A percentile compares a stretch with the other conserved stretches of the same genome.
phyloP scores from a whole-genome alignment of 1,140 invertebrate species.

The Drosophila azteca region DNA sequence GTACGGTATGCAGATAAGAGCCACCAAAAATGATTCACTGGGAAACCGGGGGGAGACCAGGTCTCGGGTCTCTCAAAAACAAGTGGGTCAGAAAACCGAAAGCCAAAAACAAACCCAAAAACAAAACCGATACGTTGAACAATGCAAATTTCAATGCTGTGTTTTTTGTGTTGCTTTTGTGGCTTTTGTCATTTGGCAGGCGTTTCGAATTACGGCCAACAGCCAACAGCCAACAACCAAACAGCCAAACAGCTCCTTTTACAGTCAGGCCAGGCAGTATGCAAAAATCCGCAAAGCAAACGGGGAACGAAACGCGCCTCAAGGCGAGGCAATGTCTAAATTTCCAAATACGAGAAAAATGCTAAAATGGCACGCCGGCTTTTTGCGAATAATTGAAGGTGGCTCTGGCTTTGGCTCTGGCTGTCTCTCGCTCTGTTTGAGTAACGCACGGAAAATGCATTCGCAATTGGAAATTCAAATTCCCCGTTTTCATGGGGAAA shows the following conservation, averaged over 20 bases:
- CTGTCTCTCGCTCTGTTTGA: constrained; percentile 41
- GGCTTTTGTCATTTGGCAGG: constrained; percentile 63
- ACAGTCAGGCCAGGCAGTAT: constrained; percentile 35
- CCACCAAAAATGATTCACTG: constrained; percentile 59
- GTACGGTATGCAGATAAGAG: constrained; percentile 66
- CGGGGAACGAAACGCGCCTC: neutral
- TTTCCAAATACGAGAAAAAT: constrained; percentile 75
- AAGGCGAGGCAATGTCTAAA: constrained; percentile 60
- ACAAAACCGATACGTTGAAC: constrained; percentile 51
- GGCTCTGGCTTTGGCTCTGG: constrained; percentile 15
- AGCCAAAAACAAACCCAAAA: constrained; percentile 25
- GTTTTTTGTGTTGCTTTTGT: neutral
- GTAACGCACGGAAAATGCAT: constrained; percentile 50
- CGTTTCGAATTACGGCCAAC: constrained; percentile 64
- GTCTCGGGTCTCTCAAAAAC: neutral
- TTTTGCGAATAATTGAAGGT: constrained; percentile 55
- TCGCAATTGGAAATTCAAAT: constrained; percentile 41
- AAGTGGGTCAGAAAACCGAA: constrained; percentile 54
- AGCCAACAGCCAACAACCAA: constrained; percentile 44
- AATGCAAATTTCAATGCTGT: constrained; percentile 54
- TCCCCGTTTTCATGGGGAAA: constrained; percentile 9
- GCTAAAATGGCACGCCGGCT: constrained; percentile 58
- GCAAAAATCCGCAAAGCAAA: constrained; percentile 26
- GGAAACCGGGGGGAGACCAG: neutral
- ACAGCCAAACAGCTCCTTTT: constrained; percentile 9